Base-by-base conservation (phyloP, 2,113 vertebrate genomes). In the Phaethornis superciliosus region DNA sequence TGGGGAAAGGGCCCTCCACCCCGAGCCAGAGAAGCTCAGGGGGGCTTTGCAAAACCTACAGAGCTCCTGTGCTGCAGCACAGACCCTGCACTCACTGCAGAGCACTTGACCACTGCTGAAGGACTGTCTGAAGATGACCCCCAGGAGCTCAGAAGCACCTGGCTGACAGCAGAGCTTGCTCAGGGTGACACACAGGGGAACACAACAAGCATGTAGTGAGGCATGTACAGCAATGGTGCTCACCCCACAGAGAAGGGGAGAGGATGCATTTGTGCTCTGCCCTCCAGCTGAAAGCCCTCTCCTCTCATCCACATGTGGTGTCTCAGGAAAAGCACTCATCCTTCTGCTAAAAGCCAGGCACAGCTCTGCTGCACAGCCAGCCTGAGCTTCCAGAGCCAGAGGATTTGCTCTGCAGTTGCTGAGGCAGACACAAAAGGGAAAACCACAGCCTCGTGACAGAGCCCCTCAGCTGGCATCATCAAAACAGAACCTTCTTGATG, bases 381-480 rank as follows among this genome's bases (percentile, higher is more conserved):
- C 5, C 32, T 1, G 2, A 52, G 20, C 23, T 35, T 24, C 79
- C n/a, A 33, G 58, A 0, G 0, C 2, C 12, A 54, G 23, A n/a
- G 68, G 51, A 54, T 23, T 80, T 33, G 4, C 46, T 55, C 72
- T 86, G 77, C 44, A 68, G 72, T 23, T 92, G 76, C 92, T 7
- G 33, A 91, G 95, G 42, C 37, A 69, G 84, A 82, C 87, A 63
- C 21, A 56, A 62, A 89, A 64, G 21, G 49, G 72, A 89, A 68
- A 90, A 84, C 32, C 59, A 44, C 92, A 88, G 91, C n/a, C 90
- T 89, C 8, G 52, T 96, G 94, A 94, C 77, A 69, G 2, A 2
- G 37, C 16, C 37, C 16, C 72, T 88, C 83, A 65, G 85, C 83
- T 81, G 88, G 79, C 75, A 85, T 64, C 47, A 62, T 40, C 93